Conservation (phyloP, 2,797 vertebrate species). For the Xenentodon cancila region DNA sequence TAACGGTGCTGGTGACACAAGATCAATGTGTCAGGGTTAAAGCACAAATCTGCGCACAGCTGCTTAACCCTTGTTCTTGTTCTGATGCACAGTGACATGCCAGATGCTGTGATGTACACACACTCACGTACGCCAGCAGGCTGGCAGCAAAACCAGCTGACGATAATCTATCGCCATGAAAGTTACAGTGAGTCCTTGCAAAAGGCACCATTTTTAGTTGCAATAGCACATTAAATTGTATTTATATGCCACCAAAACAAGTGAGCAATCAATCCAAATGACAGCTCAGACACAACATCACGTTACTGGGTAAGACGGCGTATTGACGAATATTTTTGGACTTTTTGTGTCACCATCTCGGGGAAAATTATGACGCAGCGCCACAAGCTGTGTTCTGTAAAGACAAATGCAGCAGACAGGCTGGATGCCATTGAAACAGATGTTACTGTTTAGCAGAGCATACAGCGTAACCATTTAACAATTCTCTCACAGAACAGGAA, state of each 20-base stretch:
- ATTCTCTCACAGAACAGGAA: constrained; percentile 54
- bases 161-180: constrained; percentile 25
- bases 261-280: constrained; percentile 22
- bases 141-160: constrained; percentile 7
- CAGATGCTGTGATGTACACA: constrained; percentile 39
- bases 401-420: constrained; percentile 56
- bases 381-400: constrained; percentile 32
- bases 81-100: constrained; percentile 56
- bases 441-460: constrained; percentile 73
- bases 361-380: constrained; percentile 52
- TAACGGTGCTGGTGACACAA: constrained; percentile 80
- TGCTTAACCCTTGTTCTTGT: constrained; percentile 67
- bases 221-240: constrained; percentile 31
- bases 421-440: constrained; percentile 69
- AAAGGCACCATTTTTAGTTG: background rate
- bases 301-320: too few relatives aligned
- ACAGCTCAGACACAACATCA: too few relatives aligned
- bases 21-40: constrained; percentile 83
- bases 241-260: constrained; percentile 7
- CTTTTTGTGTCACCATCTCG: constrained; percentile 42
- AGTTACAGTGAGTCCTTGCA: constrained; percentile 11
- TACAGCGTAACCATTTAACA: constrained; percentile 61
- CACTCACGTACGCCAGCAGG: background rate
- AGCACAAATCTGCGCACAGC: constrained; percentile 69
- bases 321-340: constrained; percentile 15